phyloP scores from a whole-genome alignment of 2,888 invertebrate species.

The Pyralis farinalis region DNA sequence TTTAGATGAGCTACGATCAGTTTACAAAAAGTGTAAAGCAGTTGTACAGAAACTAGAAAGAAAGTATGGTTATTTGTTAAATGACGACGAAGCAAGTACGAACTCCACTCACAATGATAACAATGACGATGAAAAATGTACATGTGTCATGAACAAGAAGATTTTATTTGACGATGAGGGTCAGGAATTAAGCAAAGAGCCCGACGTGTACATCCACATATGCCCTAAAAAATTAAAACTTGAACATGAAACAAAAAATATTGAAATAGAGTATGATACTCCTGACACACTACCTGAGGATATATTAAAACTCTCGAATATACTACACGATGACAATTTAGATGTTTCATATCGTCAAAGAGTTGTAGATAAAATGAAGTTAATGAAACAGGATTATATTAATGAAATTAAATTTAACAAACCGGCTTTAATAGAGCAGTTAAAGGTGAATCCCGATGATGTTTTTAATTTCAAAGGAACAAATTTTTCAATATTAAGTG shows the following conservation, averaged over 20 bases:
- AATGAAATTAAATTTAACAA: slow-evolving; percentile 52
- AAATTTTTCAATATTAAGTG: slow-evolving; percentile 50
- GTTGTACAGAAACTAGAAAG: slow-evolving; percentile 56
- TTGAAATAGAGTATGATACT: slow-evolving; percentile 46
- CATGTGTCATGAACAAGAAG: slow-evolving; percentile 50
- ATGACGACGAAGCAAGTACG: slow-evolving; percentile 10
- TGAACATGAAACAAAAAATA: slow-evolving; percentile 15
- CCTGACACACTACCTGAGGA: slow-evolving; percentile 41
- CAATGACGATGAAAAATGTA: slow-evolving; percentile 35
- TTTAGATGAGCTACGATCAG: slow-evolving; percentile 48
- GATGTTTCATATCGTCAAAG: slow-evolving; percentile 37
- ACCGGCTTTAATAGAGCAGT: slow-evolving; percentile 41
- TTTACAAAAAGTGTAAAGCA: slow-evolving; percentile 56
- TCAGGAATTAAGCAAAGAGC: slow-evolving; percentile 32
- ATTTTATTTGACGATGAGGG: slow-evolving; percentile 67
- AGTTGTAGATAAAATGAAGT: slow-evolving; percentile 49
- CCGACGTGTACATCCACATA: slow-evolving; percentile 38
- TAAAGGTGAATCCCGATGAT: slow-evolving; percentile 49
- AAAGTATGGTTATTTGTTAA: slow-evolving; percentile 64
- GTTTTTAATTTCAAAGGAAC: slow-evolving; percentile 57
- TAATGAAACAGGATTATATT: slow-evolving; percentile 38
- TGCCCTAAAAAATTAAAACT: slow-evolving; percentile 39
- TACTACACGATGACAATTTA: slow-evolving; percentile 42
- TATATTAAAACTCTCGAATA: slow-evolving; percentile 35
- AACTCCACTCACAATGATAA: too few species aligned